A percentile compares a stretch with the other conserved stretches of the same genome.
Evolutionary conservation across 2,797 vertebrate species (phyloP).

Genomic region (Apodemus agrarius): DNA sequence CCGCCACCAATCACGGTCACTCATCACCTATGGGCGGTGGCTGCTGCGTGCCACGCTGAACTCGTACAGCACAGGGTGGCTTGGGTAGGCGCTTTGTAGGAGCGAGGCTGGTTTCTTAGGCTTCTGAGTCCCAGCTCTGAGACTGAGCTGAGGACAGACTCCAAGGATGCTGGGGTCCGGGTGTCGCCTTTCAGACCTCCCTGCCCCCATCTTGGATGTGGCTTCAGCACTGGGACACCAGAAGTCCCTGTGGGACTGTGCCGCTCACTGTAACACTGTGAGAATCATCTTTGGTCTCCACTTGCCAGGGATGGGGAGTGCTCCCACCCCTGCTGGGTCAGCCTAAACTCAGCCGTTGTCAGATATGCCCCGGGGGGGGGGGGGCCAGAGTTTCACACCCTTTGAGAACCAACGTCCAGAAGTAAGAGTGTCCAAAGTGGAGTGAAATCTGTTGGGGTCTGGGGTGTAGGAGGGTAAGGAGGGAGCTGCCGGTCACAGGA

Average conservation of each 20-base stretch:
- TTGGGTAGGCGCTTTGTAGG: neutral
- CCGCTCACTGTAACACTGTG: neutral
- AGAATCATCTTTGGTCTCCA: neutral
- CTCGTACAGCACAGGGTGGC: neutral
- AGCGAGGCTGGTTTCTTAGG: neutral
- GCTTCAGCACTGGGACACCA: accelerated
- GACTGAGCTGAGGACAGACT: neutral
- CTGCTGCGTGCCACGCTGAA: neutral
- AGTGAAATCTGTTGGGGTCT: neutral
- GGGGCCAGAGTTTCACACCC: neutral
- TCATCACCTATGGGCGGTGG: accelerated
- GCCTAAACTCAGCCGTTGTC: neutral
- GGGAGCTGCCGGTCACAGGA: neutral
- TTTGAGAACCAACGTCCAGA: neutral
- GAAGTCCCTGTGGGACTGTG: neutral
- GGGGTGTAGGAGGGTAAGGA: neutral
- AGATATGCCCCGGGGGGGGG: neutral
- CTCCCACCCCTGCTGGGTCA: neutral
- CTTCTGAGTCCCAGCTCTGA: neutral
- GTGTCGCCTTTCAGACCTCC: neutral
- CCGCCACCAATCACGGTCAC: accelerated
- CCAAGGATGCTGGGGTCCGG: neutral
- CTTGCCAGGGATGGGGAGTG: neutral
- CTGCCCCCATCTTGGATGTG: neutral
- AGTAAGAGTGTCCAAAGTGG: neutral